Evolutionary conservation across 2,797 vertebrate genomes (phyloP).

Genomic region (Sciurus carolinensis): DNA sequence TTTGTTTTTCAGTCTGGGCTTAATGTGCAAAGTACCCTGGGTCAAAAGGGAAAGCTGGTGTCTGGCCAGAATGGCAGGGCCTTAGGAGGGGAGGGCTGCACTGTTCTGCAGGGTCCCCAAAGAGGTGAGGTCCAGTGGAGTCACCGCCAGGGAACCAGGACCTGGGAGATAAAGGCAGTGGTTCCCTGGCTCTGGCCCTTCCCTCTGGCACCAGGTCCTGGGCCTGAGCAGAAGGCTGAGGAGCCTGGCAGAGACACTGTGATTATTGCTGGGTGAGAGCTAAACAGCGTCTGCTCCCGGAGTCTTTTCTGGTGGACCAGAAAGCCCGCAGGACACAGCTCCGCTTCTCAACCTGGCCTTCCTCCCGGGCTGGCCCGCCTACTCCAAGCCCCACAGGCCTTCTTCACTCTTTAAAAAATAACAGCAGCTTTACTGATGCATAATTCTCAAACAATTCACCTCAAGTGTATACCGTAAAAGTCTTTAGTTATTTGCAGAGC

Average conservation of each 20-base stretch:
- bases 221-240: neutral
- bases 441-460: neutral
- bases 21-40: constrained; percentile 57
- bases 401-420: neutral
- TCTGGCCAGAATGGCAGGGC: constrained; percentile 68
- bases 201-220: neutral
- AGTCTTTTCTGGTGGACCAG: neutral
- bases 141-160: neutral
- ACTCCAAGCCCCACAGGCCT: neutral
- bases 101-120: neutral
- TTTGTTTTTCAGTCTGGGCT: constrained; percentile 75
- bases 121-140: neutral
- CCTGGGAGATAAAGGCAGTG: rapidly evolving
- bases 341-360: neutral
- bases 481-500: constrained; percentile 5
- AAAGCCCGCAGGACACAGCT: neutral
- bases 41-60: constrained; percentile 58
- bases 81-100: neutral
- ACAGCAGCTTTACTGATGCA: neutral
- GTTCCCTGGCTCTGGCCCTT: neutral
- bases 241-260: neutral
- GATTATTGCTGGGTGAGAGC: neutral
- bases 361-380: neutral
- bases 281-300: neutral
- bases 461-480: neutral